phyloP scores from a whole-genome alignment of 2,113 vertebrate species.

The Prinia subflava region DNA sequence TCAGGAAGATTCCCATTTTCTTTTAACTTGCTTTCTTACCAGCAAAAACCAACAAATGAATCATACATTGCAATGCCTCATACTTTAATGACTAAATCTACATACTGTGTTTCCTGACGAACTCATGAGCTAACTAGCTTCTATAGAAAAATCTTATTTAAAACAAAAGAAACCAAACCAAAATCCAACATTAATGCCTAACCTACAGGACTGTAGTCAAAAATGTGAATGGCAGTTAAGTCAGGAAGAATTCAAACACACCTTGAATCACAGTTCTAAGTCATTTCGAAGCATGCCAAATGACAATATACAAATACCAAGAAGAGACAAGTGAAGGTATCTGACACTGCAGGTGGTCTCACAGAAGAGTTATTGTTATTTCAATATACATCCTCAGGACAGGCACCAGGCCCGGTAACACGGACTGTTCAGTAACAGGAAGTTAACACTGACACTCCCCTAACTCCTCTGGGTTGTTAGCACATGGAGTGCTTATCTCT shows the following conservation, averaged over 20 bases:
- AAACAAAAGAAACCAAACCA: background rate
- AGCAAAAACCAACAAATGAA: background rate
- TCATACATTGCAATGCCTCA: background rate
- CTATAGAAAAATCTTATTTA: background rate
- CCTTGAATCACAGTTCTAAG: background rate
- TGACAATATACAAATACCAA: background rate
- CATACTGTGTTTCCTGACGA: background rate
- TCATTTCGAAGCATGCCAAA: background rate
- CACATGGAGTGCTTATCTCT: background rate
- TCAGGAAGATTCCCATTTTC: background rate
- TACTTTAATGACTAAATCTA: background rate
- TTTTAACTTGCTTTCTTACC: background rate
- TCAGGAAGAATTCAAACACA: background rate
- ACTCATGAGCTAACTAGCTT: background rate
- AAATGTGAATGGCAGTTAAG: background rate
- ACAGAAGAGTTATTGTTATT: background rate
- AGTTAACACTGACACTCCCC: background rate
- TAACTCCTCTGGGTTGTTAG: background rate
- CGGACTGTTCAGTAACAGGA: accelerated
- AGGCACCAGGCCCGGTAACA: background rate
- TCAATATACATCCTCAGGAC: background rate
- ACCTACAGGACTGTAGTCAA: background rate
- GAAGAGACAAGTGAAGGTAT: background rate
- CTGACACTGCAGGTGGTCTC: background rate
- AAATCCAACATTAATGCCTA: background rate